phyloP scores from a whole-genome alignment of 2,888 invertebrate species.

The Cancer borealis region DNA sequence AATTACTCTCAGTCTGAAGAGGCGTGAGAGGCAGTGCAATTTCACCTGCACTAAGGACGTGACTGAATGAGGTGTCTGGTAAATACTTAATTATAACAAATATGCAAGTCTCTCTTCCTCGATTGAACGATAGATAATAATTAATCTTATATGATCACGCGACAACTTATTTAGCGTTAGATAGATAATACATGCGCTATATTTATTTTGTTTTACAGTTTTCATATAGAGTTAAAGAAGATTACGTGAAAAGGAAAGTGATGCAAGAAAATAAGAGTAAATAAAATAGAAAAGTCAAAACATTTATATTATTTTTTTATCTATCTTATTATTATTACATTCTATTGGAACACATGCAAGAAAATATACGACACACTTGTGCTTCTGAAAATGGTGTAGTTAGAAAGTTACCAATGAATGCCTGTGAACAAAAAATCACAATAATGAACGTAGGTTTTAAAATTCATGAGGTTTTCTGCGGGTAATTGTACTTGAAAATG shows the following conservation, averaged over 20 bases:
- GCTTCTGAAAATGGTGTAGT: neutral
- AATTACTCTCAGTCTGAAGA: conserved; percentile 35
- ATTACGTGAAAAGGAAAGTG: neutral
- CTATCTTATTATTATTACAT: neutral
- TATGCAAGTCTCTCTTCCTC: neutral
- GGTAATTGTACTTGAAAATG: conserved; percentile 26
- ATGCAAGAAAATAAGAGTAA: neutral
- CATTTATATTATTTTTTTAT: neutral
- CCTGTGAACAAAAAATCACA: neutral
- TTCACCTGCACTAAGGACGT: conserved; percentile 28
- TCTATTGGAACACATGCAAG: neutral
- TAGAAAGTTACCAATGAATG: neutral
- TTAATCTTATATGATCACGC: no score
- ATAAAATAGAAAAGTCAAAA: neutral
- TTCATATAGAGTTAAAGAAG: neutral
- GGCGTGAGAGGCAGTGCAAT: conserved; percentile 29
- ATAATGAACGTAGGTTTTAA: conserved; percentile 14
- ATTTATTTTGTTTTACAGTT: neutral
- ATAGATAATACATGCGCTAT: neutral
- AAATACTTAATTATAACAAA: conserved; percentile 2
- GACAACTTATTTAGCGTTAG: neutral
- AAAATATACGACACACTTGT: neutral
- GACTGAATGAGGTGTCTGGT: neutral
- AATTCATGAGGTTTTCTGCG: conserved; percentile 30
- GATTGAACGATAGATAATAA: neutral